Base-by-base conservation (phyloP, 2,888 invertebrate species). In the Mesodorylaimus sp. region DNA sequence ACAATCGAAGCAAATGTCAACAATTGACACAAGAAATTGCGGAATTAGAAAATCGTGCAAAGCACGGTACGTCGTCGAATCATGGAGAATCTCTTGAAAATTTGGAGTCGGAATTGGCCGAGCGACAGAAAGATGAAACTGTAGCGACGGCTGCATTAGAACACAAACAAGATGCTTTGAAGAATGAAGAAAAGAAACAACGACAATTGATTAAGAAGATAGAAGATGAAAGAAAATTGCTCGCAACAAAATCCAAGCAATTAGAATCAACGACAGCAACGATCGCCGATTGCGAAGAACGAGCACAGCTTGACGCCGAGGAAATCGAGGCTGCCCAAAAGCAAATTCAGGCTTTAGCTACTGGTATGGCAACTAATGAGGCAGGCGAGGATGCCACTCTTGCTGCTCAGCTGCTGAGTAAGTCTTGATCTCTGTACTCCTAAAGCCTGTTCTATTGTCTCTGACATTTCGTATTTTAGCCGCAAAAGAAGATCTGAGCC, bases 401-500 rank as follows among this genome's bases (percentile, higher is more conserved):
- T 48, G 83, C 85, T 64, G 84, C 87, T 57, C 88, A 88, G 66
- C 75, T 91, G 23, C 87, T 87, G 66, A 77, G 81, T 81, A 62
- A 61, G 67, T 55, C 10, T 27, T 43, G 32, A n/a, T n/a, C n/a
- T n/a, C n/a, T n/a, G n/a, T n/a, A n/a, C n/a, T n/a, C n/a, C n/a
- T n/a, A n/a, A n/a, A n/a, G n/a, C n/a, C 32, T 32, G 32, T 13
- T 13, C 10, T 13, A 32, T 16, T 13, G 10, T 32, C 16, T 32
- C 16, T 32, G 32, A 38, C 2, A 41, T 29, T 10, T 52, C 3
- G 37, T 48, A 19, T 38, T 56, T 65, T 41, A 82, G 82, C 75
- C 61, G 81, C 82, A 0, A 80, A 83, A 63, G 77, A 80, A 58
- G 77, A 76, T 47, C 76, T 80, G 0, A 77, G 80, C 7, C 77